Conservation (phyloP, 2,797 vertebrate genomes). For the Knipowitschia caucasica region DNA sequence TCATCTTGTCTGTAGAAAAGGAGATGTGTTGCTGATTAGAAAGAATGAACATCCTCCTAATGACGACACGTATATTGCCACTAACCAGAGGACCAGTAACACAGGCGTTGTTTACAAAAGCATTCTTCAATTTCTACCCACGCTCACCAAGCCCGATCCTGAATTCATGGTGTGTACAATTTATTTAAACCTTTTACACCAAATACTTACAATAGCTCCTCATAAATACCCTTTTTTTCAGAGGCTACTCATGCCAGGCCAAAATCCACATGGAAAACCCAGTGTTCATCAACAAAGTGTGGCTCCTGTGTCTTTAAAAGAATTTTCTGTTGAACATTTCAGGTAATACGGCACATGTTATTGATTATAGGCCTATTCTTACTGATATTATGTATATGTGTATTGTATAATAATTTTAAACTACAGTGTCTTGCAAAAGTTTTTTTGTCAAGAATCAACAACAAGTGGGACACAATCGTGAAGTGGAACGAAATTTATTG, state of each 20-base stretch:
- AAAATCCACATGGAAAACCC: conserved; percentile 48
- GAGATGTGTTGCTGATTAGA: conserved; percentile 82
- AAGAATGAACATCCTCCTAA: conserved; percentile 63
- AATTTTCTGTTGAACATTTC: conserved; percentile 88
- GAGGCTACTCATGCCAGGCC: conserved; percentile 76
- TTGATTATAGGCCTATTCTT: not conserved
- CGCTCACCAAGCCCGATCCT: conserved; percentile 77
- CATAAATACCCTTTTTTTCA: conserved; percentile 26
- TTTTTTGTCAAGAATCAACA: no score
- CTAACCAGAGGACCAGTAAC: conserved; percentile 79
- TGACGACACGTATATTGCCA: conserved; percentile 71
- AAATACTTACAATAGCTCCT: not conserved
- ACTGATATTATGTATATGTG: not conserved
- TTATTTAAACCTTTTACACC: not conserved
- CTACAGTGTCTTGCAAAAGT: no score
- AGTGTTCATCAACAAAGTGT: conserved; percentile 59
- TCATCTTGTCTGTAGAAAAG: conserved; percentile 81
- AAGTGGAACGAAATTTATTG: no score
- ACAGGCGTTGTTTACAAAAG: conserved; percentile 75
- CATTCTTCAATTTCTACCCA: conserved; percentile 79
- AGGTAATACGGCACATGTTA: conserved; percentile 74
- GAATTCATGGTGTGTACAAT: conserved; percentile 79
- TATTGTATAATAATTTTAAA: not conserved
- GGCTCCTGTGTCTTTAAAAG: conserved; percentile 83
- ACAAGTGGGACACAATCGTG: no score